Evolutionary conservation across 2,888 invertebrate species (phyloP), one percentile per base, ranked within the genome.

Genomic region (Plusia festucae): DNA sequence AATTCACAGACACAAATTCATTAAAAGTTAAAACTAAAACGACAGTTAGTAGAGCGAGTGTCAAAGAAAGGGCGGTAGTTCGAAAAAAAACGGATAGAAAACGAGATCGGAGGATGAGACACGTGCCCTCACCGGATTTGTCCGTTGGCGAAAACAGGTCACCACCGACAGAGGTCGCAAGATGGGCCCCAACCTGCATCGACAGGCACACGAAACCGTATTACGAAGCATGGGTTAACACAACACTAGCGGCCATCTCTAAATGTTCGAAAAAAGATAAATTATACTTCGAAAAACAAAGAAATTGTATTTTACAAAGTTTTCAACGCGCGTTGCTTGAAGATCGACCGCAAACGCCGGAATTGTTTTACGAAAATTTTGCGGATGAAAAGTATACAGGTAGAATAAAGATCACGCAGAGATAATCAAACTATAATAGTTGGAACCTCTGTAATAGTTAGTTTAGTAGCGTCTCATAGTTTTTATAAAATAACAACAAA

Each of bases 191-290:
- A 0, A 76, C 82, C 0, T 85, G 85, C 2, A 63, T 88, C 0
- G 86, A 82, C 2, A 74, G 81, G 0, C 87, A 90, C n/a, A 90
- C 91, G 0, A 88, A 88, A 55, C 91, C 90, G 0, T 93, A 93
- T 46, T 94, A 94, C 78, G 93, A 93, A 52, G 94, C 94, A 0
- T 94, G 94, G 94, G 88, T 94, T 0, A 82, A 90, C 51, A 93
- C 91, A 0, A 90, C 90, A 0, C 56, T 92, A 0, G 85, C 92
- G 0, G 92, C 92, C 0, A 82, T 91, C 0, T 81, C 89, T 0
- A 90, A 84, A 66, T 76, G 78, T n/a, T 70, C 84, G 0, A 81
- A 82, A 32, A 78, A 84, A 0, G 86, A 91, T 1, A 84, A 82
- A 51, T n/a, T 78, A 9, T 69, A 53, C 0, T 64, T 44, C 3